Evolutionary conservation across 2,888 invertebrate species (phyloP), one percentile per base, ranked within the genome.

Genomic region (Rhopalosiphum nymphaeae): DNA sequence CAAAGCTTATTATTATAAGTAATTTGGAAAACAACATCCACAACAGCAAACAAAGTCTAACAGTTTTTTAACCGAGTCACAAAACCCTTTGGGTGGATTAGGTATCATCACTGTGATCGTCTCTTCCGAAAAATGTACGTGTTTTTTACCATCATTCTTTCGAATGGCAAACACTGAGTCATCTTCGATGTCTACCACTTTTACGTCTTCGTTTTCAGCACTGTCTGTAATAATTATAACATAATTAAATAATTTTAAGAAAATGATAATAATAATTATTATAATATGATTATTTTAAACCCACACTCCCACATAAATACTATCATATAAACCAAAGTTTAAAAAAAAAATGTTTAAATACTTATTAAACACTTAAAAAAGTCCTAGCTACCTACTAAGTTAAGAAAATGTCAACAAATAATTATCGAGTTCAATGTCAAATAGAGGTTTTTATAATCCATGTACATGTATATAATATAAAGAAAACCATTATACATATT

Each of bases 51-150:
- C 94, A 67, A 94, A 94, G 46, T 91, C 89, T 44, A 93, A 87
- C 25, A 94, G 85, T n/a, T 90, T 94, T 88, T 92, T 90, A 13
- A 93, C 92, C 26, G 94, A 92, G 29, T 92, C 88, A 67, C 91
- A 94, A 57, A 87, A 92, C 26, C 94, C 87, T 53, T 94, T 56
- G 49, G 94, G 94, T 16, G 94, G 91, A 44, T 93, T 94, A 0
- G 95, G 95, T 86, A 95, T 95, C 92, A 94, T 94, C 44, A 94
- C 92, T 13, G 94, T 94, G 26, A 95, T 95, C 84, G 94, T 95
- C 56, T 95, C 95, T n/a, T 95, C 95, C 61, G 95, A 95, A 91
- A 95, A 95, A 88, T 95, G 95, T 49, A 95, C 95, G 49, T 94
- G 94, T 42, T 94, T 94, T n/a, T 94, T 94, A 4, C 94, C 94